Evolutionary conservation across 2,113 vertebrate species (phyloP), one percentile per base, ranked within the genome.

Genomic region (Gymnogyps californianus): DNA sequence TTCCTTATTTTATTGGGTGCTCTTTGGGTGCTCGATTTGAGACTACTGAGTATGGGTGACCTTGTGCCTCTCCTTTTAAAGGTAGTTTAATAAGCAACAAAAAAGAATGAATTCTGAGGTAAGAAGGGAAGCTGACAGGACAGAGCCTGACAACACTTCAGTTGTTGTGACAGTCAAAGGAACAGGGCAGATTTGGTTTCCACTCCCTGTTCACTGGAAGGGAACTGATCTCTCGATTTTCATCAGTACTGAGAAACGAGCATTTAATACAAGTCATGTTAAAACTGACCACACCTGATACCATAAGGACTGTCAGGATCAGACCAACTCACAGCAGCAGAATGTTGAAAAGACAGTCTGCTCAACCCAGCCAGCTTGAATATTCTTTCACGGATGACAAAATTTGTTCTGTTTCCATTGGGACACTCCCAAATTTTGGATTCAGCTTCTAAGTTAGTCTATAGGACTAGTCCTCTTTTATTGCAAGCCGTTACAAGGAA

Each of bases 381-480:
- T 38, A 51, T 46, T 55, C 64, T 32, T 76, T 93, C 69, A 57
- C 3, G 3, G 32, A 20, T 62, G 20, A 67, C 21, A 93, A 72
- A 49, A 36, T 52, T 46, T 61, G 4, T 40, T 58, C 49, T 86
- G 11, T 76, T 82, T 80, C 49, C 72, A 87, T 32, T 93, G 58
- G 79, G 36, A 95, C 52, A 67, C 16, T 83, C 67, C 64, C 58
- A 62, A 25, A 87, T 71, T 91, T 91, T 40, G 86, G 42, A 17
- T 76, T 96, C 85, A 76, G 67, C 70, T 97, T 94, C 52, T 85
- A 77, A 96, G 15, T 96, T 86, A 96, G 57, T 95, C 95, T 92
- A 66, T 82, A 90, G 38, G 18, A 92, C 44, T 71, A 83, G 46
- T 34, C 58, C 26, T 95, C 83, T 72, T 82, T 87, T 94, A 89